Evolutionary conservation across 2,113 vertebrate species (phyloP).

Genomic region (Notothenia coriiceps): DNA sequence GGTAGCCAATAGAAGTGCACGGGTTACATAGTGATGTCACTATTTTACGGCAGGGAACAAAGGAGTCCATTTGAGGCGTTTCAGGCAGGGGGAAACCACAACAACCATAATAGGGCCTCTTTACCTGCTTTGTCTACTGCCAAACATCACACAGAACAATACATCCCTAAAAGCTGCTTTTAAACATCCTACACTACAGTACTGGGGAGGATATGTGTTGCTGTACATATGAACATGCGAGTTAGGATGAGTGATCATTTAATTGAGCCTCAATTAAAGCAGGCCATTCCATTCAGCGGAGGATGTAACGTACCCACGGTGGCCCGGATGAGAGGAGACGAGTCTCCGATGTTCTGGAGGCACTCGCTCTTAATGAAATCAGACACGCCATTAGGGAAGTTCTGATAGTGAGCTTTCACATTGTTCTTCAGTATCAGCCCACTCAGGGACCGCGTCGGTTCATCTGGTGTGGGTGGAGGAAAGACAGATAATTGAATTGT

Average conservation of each 20-base stretch:
- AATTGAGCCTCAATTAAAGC: not conserved
- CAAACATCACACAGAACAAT: too few species aligned
- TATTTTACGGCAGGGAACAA: too few species aligned
- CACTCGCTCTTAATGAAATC: constrained; percentile 98
- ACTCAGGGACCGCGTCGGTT: constrained; percentile 96
- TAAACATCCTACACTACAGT: not conserved
- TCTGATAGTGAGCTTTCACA: constrained; percentile 98
- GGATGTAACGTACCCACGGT: constrained; percentile 91
- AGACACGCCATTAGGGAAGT: constrained; percentile 94
- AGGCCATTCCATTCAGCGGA: not conserved
- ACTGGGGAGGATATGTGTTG: not conserved
- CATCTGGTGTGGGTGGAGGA: constrained; percentile 84
- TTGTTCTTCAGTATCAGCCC: constrained; percentile 98
- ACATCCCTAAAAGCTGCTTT: too few species aligned
- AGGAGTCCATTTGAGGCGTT: too few species aligned
- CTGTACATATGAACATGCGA: not conserved
- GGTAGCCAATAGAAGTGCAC: not conserved
- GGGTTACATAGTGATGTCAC: too few species aligned
- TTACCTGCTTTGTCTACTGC: constrained; percentile 2
- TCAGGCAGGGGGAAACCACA: too few species aligned
- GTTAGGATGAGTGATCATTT: not conserved
- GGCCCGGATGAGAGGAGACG: constrained; percentile 96
- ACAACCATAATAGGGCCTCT: not conserved
- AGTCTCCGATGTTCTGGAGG: constrained; percentile 95
- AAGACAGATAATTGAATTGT: not conserved